A percentile compares a stretch with the other conserved stretches of the same genome.
These are phyloP conservation scores for Sicus ferrugineus DNA, from an alignment of 2,888 invertebrate species.

Conservation along the genomic window DNA sequence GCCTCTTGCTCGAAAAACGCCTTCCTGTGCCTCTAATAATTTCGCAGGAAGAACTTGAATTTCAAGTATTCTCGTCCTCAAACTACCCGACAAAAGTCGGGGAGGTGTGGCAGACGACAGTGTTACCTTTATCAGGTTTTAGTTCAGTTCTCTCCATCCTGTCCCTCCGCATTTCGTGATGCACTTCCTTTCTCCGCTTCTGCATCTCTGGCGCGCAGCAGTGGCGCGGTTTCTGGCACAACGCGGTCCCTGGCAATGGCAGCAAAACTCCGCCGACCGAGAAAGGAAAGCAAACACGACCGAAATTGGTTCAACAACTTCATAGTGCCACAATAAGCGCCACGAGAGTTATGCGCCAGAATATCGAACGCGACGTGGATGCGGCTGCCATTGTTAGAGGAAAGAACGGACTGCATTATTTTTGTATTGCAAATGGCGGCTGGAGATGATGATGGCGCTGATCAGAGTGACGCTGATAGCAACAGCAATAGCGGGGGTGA, in stretches of 20 bases:
- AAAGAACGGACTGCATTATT: neutral
- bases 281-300: no score
- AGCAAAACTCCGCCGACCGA: slow-evolving; percentile 13
- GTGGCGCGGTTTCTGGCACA: slow-evolving; percentile 22
- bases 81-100: neutral
- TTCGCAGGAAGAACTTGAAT: slow-evolving; percentile 25
- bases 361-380: neutral
- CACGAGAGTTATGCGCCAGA: slow-evolving; percentile 10
- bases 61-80: neutral
- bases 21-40: slow-evolving; percentile 2
- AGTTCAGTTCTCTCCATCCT: neutral
- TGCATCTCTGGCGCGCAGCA: neutral
- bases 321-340: neutral
- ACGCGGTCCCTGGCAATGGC: slow-evolving; percentile 21
- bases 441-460: neutral
- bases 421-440: neutral
- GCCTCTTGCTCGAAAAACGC: neutral
- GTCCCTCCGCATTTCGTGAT: neutral
- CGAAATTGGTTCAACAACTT: neutral
- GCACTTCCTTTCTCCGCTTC: neutral
- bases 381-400: neutral
- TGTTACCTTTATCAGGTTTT: neutral
- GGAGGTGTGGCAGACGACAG: neutral
- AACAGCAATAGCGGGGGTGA: neutral
- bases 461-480: neutral